phyloP scores from a whole-genome alignment of 2,888 invertebrate genomes.

The Lordiphosa andalusiaca region DNA sequence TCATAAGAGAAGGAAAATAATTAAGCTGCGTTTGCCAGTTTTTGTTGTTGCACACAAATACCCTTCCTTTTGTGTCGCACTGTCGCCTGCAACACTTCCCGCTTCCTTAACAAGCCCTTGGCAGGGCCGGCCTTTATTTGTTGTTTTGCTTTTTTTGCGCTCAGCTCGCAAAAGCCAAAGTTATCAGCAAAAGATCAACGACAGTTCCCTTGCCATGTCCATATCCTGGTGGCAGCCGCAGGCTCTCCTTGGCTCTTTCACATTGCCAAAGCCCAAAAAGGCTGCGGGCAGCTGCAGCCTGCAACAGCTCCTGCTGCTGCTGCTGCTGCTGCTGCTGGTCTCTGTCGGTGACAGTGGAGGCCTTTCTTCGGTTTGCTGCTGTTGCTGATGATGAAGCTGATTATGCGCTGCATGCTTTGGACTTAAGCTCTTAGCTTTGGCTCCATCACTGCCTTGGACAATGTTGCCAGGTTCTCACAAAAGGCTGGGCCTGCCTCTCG shows the following conservation, averaged over 20 bases:
- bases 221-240: slow-evolving; percentile 51
- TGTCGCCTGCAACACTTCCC: slow-evolving; percentile 49
- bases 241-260: slow-evolving; percentile 59
- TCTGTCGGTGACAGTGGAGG: slow-evolving; percentile 17
- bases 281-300: slow-evolving; percentile 41
- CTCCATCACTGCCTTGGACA: slow-evolving; percentile 53
- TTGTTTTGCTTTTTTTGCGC: slow-evolving; percentile 13
- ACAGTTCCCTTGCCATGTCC: slow-evolving; percentile 29
- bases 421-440: slow-evolving; percentile 32
- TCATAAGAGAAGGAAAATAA: slow-evolving; percentile 38
- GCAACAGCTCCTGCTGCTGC: slow-evolving; percentile 19
- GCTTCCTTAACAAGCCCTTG: slow-evolving; percentile 40
- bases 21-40: slow-evolving; percentile 42
- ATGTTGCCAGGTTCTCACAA: slow-evolving; percentile 43
- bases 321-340: slow-evolving; percentile 10
- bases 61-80: slow-evolving; percentile 29
- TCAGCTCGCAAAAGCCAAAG: slow-evolving; percentile 60
- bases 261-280: slow-evolving; percentile 43
- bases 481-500: slow-evolving; percentile 40
- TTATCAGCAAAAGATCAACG: slow-evolving; percentile 76
- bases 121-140: slow-evolving; percentile 2
- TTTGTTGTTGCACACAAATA: slow-evolving; percentile 7
- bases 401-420: slow-evolving; percentile 45
- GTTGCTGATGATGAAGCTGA: slow-evolving; percentile 53
- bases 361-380: slow-evolving; percentile 31